phyloP scores from a whole-genome alignment of 2,797 vertebrate species.

The Xiphorhynchus erythropygius region DNA sequence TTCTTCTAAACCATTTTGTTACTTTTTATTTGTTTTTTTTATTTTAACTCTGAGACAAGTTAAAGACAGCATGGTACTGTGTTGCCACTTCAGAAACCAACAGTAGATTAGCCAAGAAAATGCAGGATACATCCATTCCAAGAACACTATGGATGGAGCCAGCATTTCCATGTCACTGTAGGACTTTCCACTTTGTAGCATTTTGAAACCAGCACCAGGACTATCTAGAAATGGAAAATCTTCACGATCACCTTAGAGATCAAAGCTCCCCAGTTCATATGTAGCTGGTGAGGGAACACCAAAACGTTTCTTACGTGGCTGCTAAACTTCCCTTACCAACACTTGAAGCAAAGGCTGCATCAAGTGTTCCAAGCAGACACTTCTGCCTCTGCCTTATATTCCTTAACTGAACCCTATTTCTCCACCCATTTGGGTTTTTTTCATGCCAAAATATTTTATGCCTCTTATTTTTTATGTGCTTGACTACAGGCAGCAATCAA shows the following conservation, averaged over 20 bases:
- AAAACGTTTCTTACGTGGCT: rapidly evolving
- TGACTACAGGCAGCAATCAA: constrained; percentile 31
- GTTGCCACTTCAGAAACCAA: neutral
- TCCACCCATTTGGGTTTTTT: neutral
- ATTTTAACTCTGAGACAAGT: neutral
- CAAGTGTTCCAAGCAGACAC: neutral
- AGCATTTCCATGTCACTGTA: neutral
- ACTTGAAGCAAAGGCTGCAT: neutral
- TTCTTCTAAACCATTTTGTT: neutral
- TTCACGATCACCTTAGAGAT: neutral
- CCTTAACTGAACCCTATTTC: neutral
- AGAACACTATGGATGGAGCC: neutral
- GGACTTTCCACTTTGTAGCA: neutral
- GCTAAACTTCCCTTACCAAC: neutral
- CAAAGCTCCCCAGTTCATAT: neutral
- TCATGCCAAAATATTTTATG: constrained; percentile 10
- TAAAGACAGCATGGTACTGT: neutral
- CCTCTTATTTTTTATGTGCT: constrained; percentile 20
- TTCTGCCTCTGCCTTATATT: neutral
- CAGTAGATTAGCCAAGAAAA: neutral
- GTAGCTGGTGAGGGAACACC: neutral
- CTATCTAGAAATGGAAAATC: neutral
- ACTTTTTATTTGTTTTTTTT: neutral
- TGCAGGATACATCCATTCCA: rapidly evolving
- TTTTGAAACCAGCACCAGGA: neutral